Percentiles rank a stretch among this genome's conserved stretches.
These are phyloP conservation scores for Nasonia vitripennis DNA, from an alignment of 1,140 invertebrate species.

Conservation along the genomic window DNA sequence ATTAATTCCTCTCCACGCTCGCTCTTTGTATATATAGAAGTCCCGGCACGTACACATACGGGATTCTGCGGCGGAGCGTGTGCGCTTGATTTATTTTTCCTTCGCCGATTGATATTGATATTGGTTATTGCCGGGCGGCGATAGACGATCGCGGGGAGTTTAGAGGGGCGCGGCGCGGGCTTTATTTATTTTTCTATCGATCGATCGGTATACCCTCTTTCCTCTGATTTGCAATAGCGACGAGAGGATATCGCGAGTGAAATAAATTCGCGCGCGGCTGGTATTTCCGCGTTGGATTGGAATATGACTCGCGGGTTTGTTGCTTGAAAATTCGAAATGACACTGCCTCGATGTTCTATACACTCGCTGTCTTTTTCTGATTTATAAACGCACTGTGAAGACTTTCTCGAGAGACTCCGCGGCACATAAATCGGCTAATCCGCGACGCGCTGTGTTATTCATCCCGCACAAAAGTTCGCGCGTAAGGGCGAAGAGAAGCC, in stretches of 20 bases:
- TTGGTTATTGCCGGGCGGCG: slow-evolving; percentile 24
- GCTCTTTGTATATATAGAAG: background rate
- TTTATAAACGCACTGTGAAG: too few species aligned
- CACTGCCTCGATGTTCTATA: too few species aligned
- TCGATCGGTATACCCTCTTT: background rate
- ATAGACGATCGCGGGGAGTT: background rate
- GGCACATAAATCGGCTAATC: too few species aligned
- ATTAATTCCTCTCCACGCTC: background rate
- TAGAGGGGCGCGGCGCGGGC: background rate
- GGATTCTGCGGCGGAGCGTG: background rate
- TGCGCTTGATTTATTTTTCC: slow-evolving; percentile 43
- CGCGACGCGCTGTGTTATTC: background rate
- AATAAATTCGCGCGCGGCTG: background rate
- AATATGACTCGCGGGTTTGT: too few species aligned
- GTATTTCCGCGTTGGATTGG: background rate
- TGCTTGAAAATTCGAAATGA: too few species aligned
- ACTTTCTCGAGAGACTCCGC: too few species aligned
- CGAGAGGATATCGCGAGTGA: background rate
- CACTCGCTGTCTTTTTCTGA: too few species aligned
- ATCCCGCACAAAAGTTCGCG: background rate
- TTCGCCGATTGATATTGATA: slow-evolving; percentile 40
- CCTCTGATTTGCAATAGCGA: background rate
- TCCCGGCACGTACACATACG: slow-evolving; percentile 1
- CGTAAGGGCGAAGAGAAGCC: background rate
- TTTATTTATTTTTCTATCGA: background rate